Percentiles rank a stretch among this genome's conserved stretches.
phyloP scores from a whole-genome alignment of 1,140 invertebrate species.

The Drosophila aff. region DNA sequence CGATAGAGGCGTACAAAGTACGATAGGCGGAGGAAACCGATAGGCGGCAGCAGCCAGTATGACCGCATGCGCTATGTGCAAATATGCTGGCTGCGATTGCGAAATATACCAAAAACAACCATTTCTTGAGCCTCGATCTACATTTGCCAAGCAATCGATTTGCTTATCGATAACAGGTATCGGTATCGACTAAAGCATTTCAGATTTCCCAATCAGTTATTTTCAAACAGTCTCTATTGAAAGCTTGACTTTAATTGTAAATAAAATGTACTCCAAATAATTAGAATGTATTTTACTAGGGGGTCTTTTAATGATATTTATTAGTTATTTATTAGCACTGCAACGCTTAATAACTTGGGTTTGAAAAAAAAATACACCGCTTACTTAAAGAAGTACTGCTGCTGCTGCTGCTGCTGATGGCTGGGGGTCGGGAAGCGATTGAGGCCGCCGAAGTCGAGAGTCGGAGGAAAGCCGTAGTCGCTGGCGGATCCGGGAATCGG shows the following conservation, averaged over 20 bases:
- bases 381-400: conserved; percentile 46
- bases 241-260: not conserved
- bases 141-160: conserved; percentile 3
- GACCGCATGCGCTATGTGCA: not conserved
- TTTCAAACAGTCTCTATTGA: not conserved
- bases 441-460: not conserved
- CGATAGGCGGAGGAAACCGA: conserved; percentile 11
- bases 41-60: conserved; percentile 11
- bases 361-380: conserved; percentile 19
- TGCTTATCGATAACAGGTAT: not conserved
- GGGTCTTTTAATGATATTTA: not conserved
- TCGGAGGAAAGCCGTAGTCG: not conserved
- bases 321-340: conserved; percentile 12
- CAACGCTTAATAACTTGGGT: conserved; percentile 10
- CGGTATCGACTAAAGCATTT: not conserved
- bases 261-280: not conserved
- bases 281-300: not conserved
- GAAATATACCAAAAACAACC: not conserved
- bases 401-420: conserved; percentile 24
- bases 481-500: not conserved
- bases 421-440: conserved; percentile 12
- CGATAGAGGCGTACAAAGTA: conserved; percentile 22
- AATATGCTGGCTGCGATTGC: not conserved
- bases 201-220: not conserved
- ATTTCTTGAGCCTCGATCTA: not conserved